Evolutionary conservation across 2,888 invertebrate species (phyloP).

Genomic region (Gari tellinella): DNA sequence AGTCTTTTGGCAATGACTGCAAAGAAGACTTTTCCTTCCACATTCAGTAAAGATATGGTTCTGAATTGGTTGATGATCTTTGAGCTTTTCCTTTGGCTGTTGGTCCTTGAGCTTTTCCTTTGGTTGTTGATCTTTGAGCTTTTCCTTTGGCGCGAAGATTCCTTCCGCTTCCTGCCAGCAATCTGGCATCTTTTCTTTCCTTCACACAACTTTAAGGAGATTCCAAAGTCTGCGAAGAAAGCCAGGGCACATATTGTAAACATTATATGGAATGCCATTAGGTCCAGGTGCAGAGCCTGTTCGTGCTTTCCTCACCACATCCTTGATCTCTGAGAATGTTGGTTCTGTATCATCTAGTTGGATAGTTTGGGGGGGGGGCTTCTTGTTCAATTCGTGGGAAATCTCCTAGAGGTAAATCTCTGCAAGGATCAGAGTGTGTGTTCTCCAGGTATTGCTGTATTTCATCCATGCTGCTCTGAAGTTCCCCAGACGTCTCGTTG

Average conservation of each 20-base stretch:
- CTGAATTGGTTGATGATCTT: constrained; percentile 1
- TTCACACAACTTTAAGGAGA: not conserved
- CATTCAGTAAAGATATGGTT: constrained; percentile 32
- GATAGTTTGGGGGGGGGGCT: not conserved
- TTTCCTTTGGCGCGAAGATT: not conserved
- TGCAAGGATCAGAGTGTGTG: constrained; percentile 11
- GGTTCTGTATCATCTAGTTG: constrained; percentile 11
- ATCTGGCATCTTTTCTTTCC: not conserved
- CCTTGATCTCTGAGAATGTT: no score
- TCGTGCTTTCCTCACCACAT: constrained; percentile 18
- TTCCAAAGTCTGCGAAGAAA: not conserved
- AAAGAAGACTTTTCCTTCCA: constrained; percentile 48
- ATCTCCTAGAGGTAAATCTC: constrained; percentile 4
- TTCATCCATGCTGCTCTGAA: not conserved
- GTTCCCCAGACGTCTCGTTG: no score
- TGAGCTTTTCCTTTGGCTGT: no score
- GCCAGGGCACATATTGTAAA: not conserved
- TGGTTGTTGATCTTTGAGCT: no score
- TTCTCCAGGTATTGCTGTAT: constrained; percentile 8
- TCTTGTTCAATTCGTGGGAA: constrained; percentile 8
- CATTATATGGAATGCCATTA: constrained; percentile 28
- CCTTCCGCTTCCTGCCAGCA: no score
- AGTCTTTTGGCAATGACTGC: constrained; percentile 22
- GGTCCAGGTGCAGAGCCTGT: constrained; percentile 40
- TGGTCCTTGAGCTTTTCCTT: no score